Evolutionary conservation across 2,888 invertebrate genomes (phyloP).

Genomic region (Sminthurinus aureus): DNA sequence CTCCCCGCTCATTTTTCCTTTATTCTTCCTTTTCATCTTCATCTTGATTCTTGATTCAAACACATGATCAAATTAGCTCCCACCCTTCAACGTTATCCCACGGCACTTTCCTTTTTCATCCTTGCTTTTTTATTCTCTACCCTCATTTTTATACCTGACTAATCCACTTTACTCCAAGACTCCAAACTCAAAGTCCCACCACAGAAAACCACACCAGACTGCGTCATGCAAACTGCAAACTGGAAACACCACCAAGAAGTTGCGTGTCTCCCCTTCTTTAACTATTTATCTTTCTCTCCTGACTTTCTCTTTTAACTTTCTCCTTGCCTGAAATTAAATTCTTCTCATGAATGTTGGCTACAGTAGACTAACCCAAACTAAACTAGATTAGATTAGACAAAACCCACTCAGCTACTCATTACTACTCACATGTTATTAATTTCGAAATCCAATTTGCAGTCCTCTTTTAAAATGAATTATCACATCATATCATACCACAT

Average conservation of each 20-base stretch:
- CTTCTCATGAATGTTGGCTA: too few relatives aligned
- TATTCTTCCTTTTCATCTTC: background rate
- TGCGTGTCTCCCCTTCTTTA: background rate
- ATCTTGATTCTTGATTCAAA: background rate
- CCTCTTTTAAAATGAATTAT: too few relatives aligned
- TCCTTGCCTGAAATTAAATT: background rate
- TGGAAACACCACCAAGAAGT: background rate
- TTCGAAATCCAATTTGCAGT: too few relatives aligned
- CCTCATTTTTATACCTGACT: background rate
- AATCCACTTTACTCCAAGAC: background rate
- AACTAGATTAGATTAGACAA: too few relatives aligned
- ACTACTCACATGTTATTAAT: too few relatives aligned
- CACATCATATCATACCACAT: too few relatives aligned
- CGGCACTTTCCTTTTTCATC: background rate
- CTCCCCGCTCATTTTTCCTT: too few relatives aligned
- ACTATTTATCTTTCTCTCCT: background rate
- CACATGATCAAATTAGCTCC: constrained; percentile 16
- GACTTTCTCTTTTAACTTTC: background rate
- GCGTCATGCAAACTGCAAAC: background rate
- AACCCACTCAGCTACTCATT: too few relatives aligned
- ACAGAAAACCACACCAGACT: background rate
- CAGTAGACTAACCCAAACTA: too few relatives aligned
- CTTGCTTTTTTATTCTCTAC: background rate
- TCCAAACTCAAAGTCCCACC: background rate
- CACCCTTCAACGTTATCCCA: background rate